These are phyloP conservation scores for Oreotrochilus melanogaster DNA, from an alignment of 2,113 vertebrate species.

Conservation along the genomic window DNA sequence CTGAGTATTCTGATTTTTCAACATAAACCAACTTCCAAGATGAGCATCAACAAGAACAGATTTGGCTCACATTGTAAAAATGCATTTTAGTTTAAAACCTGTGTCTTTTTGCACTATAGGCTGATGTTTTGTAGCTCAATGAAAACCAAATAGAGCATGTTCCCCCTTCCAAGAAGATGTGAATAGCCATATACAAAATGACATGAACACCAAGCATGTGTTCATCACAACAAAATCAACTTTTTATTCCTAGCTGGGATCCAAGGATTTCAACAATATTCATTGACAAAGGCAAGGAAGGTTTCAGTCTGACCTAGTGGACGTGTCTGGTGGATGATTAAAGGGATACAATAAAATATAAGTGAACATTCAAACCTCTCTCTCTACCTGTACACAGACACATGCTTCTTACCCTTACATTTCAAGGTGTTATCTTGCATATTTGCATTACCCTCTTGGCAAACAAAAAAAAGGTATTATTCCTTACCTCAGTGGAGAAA, in stretches of 20 bases:
- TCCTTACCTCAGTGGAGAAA: neutral
- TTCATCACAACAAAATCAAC: neutral
- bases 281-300: neutral
- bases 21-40: neutral
- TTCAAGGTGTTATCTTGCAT: neutral
- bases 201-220: neutral
- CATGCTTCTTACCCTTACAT: neutral
- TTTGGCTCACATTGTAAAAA: neutral
- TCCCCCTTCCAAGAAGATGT: neutral
- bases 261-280: neutral
- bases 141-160: neutral
- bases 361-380: neutral
- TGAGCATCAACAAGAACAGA: neutral
- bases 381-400: neutral
- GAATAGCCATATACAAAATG: neutral
- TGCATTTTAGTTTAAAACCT: neutral
- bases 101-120: neutral
- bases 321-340: neutral
- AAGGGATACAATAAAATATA: neutral
- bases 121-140: fast-evolving
- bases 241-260: neutral
- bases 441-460: neutral
- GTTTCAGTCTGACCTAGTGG: neutral
- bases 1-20: neutral
- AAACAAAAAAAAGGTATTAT: neutral